Percentiles rank a stretch among this genome's conserved stretches.
Evolutionary conservation across 1,140 invertebrate species (phyloP).

Genomic region (Mycetomoellerius zeteki): DNA sequence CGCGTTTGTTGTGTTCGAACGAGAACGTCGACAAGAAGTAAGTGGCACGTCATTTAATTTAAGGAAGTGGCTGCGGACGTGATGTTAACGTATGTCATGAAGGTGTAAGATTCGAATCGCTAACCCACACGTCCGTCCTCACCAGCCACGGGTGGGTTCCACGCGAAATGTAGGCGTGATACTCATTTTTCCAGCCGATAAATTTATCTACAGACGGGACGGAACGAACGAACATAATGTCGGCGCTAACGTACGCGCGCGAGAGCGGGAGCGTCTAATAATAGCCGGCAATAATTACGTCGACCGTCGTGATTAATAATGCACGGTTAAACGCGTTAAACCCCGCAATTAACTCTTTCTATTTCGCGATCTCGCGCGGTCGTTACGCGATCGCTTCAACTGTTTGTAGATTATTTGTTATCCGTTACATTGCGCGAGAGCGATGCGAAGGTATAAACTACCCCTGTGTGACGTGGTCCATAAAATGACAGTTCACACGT

Average conservation of each 20-base stretch:
- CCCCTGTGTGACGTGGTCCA: not conserved
- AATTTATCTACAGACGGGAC: constrained; percentile 62
- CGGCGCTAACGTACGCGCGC: constrained; percentile 36
- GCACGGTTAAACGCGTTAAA: constrained; percentile 68
- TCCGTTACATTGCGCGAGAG: constrained; percentile 19
- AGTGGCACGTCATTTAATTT: constrained; percentile 67
- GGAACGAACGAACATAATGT: constrained; percentile 41
- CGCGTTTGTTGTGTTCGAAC: not conserved
- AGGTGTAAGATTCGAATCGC: constrained; percentile 41
- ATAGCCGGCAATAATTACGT: constrained; percentile 71
- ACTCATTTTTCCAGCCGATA: constrained; percentile 64
- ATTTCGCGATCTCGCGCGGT: constrained; percentile 41
- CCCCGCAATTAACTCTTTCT: constrained; percentile 62
- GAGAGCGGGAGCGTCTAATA: constrained; percentile 59
- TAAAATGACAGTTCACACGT: not conserved
- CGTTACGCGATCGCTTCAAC: constrained; percentile 45
- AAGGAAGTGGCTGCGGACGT: constrained; percentile 69
- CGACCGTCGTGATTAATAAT: constrained; percentile 70
- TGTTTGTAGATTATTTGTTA: constrained; percentile 58
- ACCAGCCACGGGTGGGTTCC: constrained; percentile 62
- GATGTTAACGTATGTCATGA: constrained; percentile 69
- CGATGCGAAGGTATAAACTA: constrained; percentile 15
- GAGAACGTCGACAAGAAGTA: constrained; percentile 25
- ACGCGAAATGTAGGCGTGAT: constrained; percentile 74
- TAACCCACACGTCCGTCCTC: constrained; percentile 41